Evolutionary conservation across 2,113 vertebrate species (phyloP), one percentile per base, ranked within the genome.

Genomic region (Nibea albiflora): DNA sequence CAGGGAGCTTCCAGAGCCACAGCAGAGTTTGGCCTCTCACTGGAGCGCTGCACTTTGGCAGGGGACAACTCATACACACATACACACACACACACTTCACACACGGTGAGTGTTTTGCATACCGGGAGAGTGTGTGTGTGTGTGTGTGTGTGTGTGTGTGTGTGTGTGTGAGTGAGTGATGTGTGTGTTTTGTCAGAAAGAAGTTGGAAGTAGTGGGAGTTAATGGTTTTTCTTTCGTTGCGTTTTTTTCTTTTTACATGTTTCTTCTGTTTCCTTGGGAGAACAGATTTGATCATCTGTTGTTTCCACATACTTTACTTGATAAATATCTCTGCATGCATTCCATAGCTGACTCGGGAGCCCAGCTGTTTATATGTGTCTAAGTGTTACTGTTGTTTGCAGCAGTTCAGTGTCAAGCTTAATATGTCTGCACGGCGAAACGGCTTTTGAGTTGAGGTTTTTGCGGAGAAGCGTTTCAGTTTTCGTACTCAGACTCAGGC

Each of bases 11-110:
- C 80, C 82, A 86, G 79, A 85, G 89, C 76, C 76, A 78, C 84
- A 70, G 87, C 87, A 81, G 90, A 91, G 85, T 89, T 88, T 75
- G 90, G 90, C 90, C 93, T 91, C 89, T 91, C 87, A 90, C 88
- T 84, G 80, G 78, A 89, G 80, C 26, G 47, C 84, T 88, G 87
- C 77, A 72, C 90, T 89, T 86, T 90, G 72, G 78, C 83, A 80
- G 80, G 75, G 84, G 88, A 89, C 81, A n/a, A 78, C 80, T 84
- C 80, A 22, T 42, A 75, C 73, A 52, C 67, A 78, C 53, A 12
- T 24, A 76, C 69, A 80, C 86, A 88, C 69, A 80, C 86, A 88
- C 14, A 46, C 87, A 84, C 81, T 85, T 75, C 49, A 88, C 66
- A 83, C 78, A 78, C 82, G 93, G 93, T 94, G 86, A 93, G 93